Evolutionary conservation across 2,797 vertebrate genomes (phyloP), one percentile per base, ranked within the genome.

Genomic region (Tapirus indicus): DNA sequence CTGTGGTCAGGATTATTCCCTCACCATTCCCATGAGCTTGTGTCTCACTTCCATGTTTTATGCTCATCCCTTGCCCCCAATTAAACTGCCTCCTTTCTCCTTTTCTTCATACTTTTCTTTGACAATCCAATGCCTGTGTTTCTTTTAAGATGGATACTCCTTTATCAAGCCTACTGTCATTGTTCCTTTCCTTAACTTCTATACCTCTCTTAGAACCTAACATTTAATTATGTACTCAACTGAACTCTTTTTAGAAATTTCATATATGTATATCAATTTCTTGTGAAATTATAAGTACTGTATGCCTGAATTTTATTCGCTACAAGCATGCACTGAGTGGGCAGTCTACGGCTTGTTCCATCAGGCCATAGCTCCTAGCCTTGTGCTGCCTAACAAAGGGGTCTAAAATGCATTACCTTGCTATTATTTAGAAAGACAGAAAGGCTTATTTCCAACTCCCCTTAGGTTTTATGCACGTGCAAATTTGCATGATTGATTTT

Each of bases 401-500:
- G 13, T 3, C 32, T 13, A 14, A 38, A 5, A 49, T 32, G 52
- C 47, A 49, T 74, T 77, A 41, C 10, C 49, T 87, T 93, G 60
- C 13, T 88, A 44, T 96, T 79, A 52, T 87, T 80, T 88, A 84
- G 68, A 92, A 91, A 95, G 25, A 60, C 21, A 56, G 11, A 84
- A 75, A 79, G 35, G 52, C 64, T 94, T 74, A 74, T 7, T 84
- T 92, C 12, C 44, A 41, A 72, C 12, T 87, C 77, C 62, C 23
- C n/a, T 66, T 18, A 80, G 60, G 25, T 52, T 72, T 66, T 75
- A 35, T 29, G 20, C 12, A 49, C 25, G 11, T 93, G 38, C 23
- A n/a, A 84, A 88, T 96, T 97, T 94, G 44, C 69, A 87, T 90
- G 95, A 87, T 7, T 87, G 52, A 96, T 77, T 97, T 96, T 96